These are phyloP conservation scores for Corapipo altera DNA, from an alignment of 2,113 vertebrate genomes.

Conservation along the genomic window DNA sequence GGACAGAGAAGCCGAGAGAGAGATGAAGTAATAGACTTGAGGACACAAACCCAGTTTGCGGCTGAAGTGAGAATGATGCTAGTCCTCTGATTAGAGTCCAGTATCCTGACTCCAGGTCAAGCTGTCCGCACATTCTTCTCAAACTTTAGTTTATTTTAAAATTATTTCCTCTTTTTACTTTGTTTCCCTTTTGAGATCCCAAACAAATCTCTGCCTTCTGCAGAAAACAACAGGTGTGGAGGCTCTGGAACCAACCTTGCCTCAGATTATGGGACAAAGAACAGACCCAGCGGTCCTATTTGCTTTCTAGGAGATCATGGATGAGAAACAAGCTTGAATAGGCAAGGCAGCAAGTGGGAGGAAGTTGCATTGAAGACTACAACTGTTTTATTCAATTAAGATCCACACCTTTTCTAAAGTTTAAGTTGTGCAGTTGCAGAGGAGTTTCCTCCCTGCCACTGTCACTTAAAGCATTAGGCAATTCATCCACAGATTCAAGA, in stretches of 20 bases:
- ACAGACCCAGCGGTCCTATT: not conserved
- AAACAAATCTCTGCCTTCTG: not conserved
- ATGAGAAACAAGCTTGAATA: not conserved
- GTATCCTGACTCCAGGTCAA: not conserved
- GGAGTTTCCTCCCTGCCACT: not conserved
- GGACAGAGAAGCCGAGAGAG: not conserved
- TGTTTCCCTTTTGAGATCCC: not conserved
- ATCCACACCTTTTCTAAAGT: not conserved
- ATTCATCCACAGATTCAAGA: not conserved
- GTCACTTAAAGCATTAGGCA: not conserved
- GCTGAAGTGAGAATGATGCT: not conserved
- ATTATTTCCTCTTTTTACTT: too few species aligned
- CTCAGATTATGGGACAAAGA: not conserved
- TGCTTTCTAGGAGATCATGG: not conserved
- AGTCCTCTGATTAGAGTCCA: not conserved
- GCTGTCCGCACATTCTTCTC: not conserved
- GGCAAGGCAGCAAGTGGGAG: not conserved
- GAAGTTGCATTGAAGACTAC: not conserved
- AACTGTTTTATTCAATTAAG: not conserved
- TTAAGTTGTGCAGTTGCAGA: not conserved
- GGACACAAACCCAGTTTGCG: not conserved
- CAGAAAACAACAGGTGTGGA: not conserved
- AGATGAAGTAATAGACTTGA: not conserved
- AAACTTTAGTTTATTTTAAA: not conserved
- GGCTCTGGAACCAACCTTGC: not conserved